Evolutionary conservation across 2,113 vertebrate species (phyloP), one percentile per base, ranked within the genome.

Genomic region (Phasianus colchicus): DNA sequence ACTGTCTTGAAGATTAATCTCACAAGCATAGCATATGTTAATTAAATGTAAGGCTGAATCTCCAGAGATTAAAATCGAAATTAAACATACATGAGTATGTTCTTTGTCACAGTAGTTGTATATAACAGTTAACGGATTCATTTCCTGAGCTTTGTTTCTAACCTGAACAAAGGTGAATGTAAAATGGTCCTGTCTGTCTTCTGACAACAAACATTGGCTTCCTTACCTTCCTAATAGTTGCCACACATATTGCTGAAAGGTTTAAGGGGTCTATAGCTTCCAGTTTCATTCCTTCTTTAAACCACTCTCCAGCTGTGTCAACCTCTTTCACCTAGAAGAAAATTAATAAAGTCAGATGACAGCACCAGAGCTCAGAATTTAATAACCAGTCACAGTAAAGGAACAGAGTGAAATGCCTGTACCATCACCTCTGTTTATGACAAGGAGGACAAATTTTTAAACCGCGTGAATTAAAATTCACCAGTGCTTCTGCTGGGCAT

Each of bases 241-340:
- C 99, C 69, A 99, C 99, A 98, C 99, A 99, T 98, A 99, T 99
- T 96, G 99, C 98, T 52, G 99, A 99, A 96, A 99, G 99, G 97
- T 99, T 99, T 97, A 99, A 98, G 66, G 99, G 99, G 83, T 99
- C 99, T 86, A 99, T 99, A 95, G 99, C 99, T 98, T 99, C 99
- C 92, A 99, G 94, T 96, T 99, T 99, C 99, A 99, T 99, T 89
- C 99, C 99, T 93, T 99, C 99, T 97, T 98, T 99, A 97, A 99
- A 99, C 99, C 99, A 99, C 16, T 99, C 99, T 87, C 98, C 98
- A 96, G 94, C 98, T 97, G 99, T 98, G 76, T 99, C 99, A 95
- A 99, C 98, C 89, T 99, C 99, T 98, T 98, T 99, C 67, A 99
- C 98, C 99, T 99, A 78, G 69, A 96, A 38, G 8, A 27, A 30